Conservation (phyloP, 2,888 invertebrate species). For the Agelastica alni region DNA sequence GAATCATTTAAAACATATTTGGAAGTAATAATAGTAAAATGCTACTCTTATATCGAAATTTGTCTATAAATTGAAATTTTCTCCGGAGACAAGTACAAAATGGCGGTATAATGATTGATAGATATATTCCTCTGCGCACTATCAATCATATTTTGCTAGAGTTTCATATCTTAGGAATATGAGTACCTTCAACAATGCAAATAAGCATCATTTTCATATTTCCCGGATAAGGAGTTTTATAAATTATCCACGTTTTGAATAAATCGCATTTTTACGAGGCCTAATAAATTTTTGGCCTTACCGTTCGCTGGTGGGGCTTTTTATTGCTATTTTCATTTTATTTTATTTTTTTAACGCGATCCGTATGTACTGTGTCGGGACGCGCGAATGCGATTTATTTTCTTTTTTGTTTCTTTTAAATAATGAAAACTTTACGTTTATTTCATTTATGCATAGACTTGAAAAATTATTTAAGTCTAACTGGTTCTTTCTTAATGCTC, state of each 20-base stretch:
- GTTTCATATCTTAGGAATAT: slow-evolving; percentile 23
- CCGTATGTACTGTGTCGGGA: not conserved
- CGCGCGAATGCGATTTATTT: no score
- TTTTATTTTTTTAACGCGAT: not conserved
- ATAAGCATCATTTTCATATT: slow-evolving; percentile 29
- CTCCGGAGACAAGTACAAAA: no score
- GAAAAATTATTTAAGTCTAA: no score
- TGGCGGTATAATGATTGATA: not conserved
- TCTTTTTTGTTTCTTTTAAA: no score
- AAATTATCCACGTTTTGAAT: slow-evolving; percentile 19
- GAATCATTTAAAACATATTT: no score
- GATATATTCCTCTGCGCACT: slow-evolving; percentile 22
- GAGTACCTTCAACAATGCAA: slow-evolving; percentile 26
- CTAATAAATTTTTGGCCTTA: slow-evolving; percentile 4
- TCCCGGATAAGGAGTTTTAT: slow-evolving; percentile 24
- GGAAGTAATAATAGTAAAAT: no score
- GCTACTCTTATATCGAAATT: no score
- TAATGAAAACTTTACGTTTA: no score
- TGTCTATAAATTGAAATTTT: no score
- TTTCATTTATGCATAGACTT: no score
- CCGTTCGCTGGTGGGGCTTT: not conserved
- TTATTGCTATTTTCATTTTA: no score
- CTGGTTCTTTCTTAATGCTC: no score
- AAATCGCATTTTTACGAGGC: slow-evolving; percentile 5
- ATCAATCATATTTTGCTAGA: slow-evolving; percentile 26